Evolutionary conservation across 2,113 vertebrate species (phyloP).

Genomic region (Phodopus roborovskii): DNA sequence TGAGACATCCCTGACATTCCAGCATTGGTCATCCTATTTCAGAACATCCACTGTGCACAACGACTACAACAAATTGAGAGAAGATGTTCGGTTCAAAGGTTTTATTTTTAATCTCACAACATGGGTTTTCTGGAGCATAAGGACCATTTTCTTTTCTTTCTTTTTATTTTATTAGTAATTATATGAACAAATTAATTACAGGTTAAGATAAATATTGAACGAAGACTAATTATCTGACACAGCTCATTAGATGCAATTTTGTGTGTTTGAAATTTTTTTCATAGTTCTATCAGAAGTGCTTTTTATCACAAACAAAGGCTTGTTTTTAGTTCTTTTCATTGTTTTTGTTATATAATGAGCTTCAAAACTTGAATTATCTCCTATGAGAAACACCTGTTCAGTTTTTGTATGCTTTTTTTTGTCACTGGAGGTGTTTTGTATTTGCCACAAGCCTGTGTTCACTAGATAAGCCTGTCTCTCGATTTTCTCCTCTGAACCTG

Average conservation of each 20-base stretch:
- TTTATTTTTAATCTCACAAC: neutral
- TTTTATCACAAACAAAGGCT: neutral
- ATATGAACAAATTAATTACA: constrained; percentile 9
- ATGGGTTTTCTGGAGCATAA: neutral
- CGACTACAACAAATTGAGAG: neutral
- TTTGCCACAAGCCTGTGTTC: neutral
- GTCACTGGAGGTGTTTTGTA: neutral
- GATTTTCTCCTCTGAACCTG: constrained; percentile 17
- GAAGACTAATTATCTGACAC: neutral
- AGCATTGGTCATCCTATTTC: neutral
- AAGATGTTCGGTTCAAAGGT: neutral
- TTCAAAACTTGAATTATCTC: constrained; percentile 34
- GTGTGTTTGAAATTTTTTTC: constrained; percentile 39
- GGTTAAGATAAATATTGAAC: constrained; percentile 32
- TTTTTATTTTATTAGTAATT: constrained; percentile 5
- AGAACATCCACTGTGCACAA: neutral
- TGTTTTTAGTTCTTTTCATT: neutral
- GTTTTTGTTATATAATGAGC: neutral
- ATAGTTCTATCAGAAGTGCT: constrained; percentile 13
- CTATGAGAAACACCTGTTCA: neutral
- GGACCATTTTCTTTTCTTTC: neutral
- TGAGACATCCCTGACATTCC: neutral
- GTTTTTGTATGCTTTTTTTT: constrained; percentile 26
- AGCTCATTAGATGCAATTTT: constrained; percentile 15
- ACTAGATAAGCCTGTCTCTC: constrained; percentile 5